Percentiles rank a stretch among this genome's conserved stretches.
Conservation (phyloP, 2,797 vertebrate genomes). For the Hemibagrus guttatus region DNA sequence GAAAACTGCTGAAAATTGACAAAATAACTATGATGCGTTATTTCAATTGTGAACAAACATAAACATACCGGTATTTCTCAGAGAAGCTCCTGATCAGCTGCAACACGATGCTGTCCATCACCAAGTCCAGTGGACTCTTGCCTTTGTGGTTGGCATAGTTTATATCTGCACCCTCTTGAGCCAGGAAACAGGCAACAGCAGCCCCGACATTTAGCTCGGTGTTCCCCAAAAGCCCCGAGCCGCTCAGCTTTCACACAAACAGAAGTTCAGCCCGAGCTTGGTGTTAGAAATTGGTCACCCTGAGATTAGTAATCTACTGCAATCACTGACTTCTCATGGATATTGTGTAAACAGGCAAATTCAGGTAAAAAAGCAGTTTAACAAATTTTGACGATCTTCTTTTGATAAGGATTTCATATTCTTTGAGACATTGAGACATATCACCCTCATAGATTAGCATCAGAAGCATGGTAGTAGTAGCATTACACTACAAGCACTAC, state of each 20-base stretch:
- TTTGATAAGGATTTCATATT: not conserved
- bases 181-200: constrained; percentile 90
- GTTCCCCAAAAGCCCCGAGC: constrained; percentile 85
- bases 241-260: constrained; percentile 74
- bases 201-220: constrained; percentile 84
- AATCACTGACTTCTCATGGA: not conserved
- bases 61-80: constrained; percentile 88
- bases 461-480: not conserved
- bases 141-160: constrained; percentile 95
- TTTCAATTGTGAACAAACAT: not conserved
- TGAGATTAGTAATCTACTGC: not conserved
- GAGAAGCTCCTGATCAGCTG: constrained; percentile 90
- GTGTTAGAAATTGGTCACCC: not conserved
- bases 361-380: not conserved
- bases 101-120: constrained; percentile 77
- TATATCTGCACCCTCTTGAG: constrained; percentile 90
- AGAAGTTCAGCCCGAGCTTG: not conserved
- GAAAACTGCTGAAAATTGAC: not conserved
- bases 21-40: not conserved
- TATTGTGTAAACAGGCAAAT: not conserved
- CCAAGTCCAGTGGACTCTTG: constrained; percentile 88
- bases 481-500: not conserved
- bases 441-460: not conserved
- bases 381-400: not conserved
- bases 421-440: not conserved